These are phyloP conservation scores for Penaeus japonicus DNA, from an alignment of 1,140 invertebrate species.

Conservation along the genomic window DNA sequence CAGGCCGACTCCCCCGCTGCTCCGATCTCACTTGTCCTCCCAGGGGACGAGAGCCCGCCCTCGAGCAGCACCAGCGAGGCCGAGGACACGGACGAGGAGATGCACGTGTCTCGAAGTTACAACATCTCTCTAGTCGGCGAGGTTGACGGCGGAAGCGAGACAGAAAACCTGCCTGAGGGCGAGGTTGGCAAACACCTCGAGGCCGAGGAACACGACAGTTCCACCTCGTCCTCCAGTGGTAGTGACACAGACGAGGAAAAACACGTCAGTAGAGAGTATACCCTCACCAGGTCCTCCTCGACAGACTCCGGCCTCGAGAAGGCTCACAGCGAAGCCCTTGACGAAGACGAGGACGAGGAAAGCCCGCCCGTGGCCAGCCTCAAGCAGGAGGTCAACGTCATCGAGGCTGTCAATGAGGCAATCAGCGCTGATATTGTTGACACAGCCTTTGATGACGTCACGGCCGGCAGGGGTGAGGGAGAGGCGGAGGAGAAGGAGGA, in stretches of 20 bases:
- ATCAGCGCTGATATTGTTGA: neutral
- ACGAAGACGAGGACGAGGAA: neutral
- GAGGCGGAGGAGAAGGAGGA: no score
- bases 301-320: slow-evolving; percentile 35
- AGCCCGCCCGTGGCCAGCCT: neutral
- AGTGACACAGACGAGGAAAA: slow-evolving; percentile 58
- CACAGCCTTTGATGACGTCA: neutral
- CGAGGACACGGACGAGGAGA: slow-evolving; percentile 54
- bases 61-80: slow-evolving; percentile 50
- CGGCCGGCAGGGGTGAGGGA: neutral
- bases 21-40: neutral
- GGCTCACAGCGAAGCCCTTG: neutral
- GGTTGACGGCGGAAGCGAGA: slow-evolving; percentile 23
- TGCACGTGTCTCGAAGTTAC: slow-evolving; percentile 46
- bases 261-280: slow-evolving; percentile 55
- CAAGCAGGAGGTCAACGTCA: neutral
- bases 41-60: neutral
- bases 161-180: neutral
- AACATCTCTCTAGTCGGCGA: slow-evolving; percentile 6
- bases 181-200: neutral
- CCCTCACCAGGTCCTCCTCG: slow-evolving; percentile 49
- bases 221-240: slow-evolving; percentile 36
- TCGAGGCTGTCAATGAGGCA: neutral
- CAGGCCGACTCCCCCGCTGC: neutral
- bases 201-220: slow-evolving; percentile 9